phyloP scores from a whole-genome alignment of 2,888 invertebrate genomes.

The Oeneis ivallda region DNA sequence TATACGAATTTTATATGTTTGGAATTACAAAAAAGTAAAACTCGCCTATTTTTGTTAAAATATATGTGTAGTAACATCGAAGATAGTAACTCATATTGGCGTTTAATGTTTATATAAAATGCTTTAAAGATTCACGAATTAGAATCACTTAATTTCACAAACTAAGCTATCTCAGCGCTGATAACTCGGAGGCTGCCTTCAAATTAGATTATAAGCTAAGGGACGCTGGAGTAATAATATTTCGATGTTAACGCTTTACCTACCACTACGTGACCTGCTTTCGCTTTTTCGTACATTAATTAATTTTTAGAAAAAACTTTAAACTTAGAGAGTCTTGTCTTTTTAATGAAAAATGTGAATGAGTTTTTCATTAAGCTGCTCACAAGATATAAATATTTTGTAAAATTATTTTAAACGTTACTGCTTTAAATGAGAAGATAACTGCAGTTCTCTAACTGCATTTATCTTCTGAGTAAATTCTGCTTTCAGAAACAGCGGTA shows the following conservation, averaged over 20 bases:
- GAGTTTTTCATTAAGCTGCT: too few relatives aligned
- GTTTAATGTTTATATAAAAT: neutral
- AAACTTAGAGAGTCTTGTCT: neutral
- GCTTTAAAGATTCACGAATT: conserved; percentile 15
- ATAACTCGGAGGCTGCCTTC: conserved; percentile 30
- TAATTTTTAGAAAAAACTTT: neutral
- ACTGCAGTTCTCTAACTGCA: too few relatives aligned
- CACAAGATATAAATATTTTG: too few relatives aligned
- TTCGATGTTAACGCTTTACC: conserved; percentile 30
- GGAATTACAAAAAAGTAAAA: too few relatives aligned
- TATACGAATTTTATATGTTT: neutral
- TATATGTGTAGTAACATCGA: too few relatives aligned
- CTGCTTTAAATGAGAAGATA: too few relatives aligned
- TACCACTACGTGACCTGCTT: conserved; percentile 33
- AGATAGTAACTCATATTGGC: neutral
- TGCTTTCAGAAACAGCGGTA: too few relatives aligned
- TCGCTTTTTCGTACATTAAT: conserved; percentile 18
- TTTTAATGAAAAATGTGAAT: neutral
- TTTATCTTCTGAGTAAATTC: too few relatives aligned
- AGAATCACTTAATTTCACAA: conserved; percentile 31
- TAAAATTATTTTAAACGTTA: too few relatives aligned
- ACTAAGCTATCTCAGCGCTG: conserved; percentile 29
- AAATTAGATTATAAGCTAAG: conserved; percentile 32
- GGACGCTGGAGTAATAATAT: conserved; percentile 33
- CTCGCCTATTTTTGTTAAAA: too few relatives aligned